A percentile compares a stretch with the other conserved stretches of the same genome.
These are phyloP conservation scores for Phortica variegata DNA, from an alignment of 1,140 invertebrate genomes.

Conservation along the genomic window DNA sequence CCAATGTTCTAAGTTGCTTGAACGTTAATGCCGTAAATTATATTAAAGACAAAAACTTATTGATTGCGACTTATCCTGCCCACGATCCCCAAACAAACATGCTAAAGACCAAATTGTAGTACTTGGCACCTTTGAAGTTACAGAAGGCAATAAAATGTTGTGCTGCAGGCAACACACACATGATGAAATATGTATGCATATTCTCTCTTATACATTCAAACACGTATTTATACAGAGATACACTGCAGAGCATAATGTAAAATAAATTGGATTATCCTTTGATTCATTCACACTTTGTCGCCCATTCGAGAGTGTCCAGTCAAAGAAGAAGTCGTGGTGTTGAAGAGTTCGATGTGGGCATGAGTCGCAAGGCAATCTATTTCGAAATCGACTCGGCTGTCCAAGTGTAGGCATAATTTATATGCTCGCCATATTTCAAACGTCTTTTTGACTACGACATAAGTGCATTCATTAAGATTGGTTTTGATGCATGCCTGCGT, in stretches of 20 bases:
- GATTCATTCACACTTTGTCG: conserved; percentile 55
- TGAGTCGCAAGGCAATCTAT: too few relatives aligned
- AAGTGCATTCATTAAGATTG: too few relatives aligned
- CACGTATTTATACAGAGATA: neutral
- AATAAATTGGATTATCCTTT: conserved; percentile 56
- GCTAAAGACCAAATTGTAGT: too few relatives aligned
- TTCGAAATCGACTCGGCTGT: too few relatives aligned
- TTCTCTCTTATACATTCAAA: too few relatives aligned
- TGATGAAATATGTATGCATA: too few relatives aligned
- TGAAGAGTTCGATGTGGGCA: too few relatives aligned
- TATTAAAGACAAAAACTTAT: conserved; percentile 52
- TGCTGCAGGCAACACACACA: conserved; percentile 7
- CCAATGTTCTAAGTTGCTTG: too few relatives aligned
- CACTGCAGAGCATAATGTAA: conserved; percentile 33
- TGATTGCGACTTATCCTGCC: conserved; percentile 28
- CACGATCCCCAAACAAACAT: too few relatives aligned
- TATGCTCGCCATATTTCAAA: conserved; percentile 53
- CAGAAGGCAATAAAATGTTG: conserved; percentile 26
- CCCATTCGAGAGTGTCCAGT: conserved; percentile 31
- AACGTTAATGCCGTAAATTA: conserved; percentile 51
- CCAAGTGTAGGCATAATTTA: too few relatives aligned
- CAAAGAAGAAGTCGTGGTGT: too few relatives aligned
- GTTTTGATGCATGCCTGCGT: too few relatives aligned
- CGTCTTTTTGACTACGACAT: conserved; percentile 4
- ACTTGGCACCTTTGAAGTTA: conserved; percentile 31